phyloP scores from a whole-genome alignment of 2,888 invertebrate genomes.

The Dynastes grantii region DNA sequence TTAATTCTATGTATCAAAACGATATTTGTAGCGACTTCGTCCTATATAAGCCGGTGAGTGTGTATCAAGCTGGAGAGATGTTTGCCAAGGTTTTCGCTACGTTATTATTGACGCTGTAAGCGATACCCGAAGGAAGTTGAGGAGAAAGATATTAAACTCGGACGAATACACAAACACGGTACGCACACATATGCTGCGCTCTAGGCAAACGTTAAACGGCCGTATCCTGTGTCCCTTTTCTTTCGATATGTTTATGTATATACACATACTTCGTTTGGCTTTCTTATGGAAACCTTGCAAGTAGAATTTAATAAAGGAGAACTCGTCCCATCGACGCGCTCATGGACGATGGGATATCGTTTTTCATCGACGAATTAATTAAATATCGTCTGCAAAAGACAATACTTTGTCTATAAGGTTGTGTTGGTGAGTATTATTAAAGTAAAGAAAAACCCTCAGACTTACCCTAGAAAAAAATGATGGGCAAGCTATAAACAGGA shows the following conservation, averaged over 20 bases:
- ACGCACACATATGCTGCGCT: neutral
- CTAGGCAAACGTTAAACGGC: slow-evolving; percentile 2
- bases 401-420: neutral
- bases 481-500: no score
- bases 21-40: neutral
- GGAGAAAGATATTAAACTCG: slow-evolving; percentile 29
- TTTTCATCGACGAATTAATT: slow-evolving; percentile 34
- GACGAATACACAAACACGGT: slow-evolving; percentile 7
- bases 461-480: no score
- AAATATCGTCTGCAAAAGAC: neutral
- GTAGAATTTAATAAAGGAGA: slow-evolving; percentile 39
- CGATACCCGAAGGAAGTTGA: slow-evolving; percentile 37
- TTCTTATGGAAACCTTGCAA: slow-evolving; percentile 40
- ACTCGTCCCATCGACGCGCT: slow-evolving; percentile 15
- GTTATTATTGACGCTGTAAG: slow-evolving; percentile 30
- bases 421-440: no score
- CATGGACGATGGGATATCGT: slow-evolving; percentile 30
- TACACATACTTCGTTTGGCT: neutral
- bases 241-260: neutral
- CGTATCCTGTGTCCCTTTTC: slow-evolving; percentile 33
- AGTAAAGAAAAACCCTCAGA: no score
- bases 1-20: no score
- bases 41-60: neutral
- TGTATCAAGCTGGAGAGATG: neutral
- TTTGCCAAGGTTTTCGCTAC: slow-evolving; percentile 2